Base-by-base conservation (phyloP, 2,888 invertebrate species). In the Oscheius sp. region DNA sequence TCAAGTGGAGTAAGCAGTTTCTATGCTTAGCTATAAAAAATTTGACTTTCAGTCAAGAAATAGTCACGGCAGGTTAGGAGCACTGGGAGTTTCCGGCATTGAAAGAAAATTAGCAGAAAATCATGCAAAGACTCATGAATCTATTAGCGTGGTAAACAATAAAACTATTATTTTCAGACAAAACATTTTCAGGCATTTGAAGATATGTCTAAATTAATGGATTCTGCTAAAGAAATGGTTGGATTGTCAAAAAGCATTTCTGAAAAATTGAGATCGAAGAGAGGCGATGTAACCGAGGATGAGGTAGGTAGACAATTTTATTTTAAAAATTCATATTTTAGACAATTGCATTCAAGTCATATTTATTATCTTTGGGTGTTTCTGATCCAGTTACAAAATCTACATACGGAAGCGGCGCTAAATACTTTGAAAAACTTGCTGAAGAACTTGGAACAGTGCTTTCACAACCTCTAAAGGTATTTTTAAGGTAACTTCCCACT, bases 161-260 rank as follows among this genome's bases (percentile, higher is more conserved):
- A 15, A 34, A 17, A 17, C n/a, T 5, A 46, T n/a, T 12, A 15
- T 46, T 45, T 63, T 23, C 15, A 45, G 6, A 23, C 20, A 39
- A 5, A 23, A 6, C 33, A 5, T 39, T 27, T 76, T 50, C 65
- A 83, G 78, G 97, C 98, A 1, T 98, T 99, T 89, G 92, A 96
- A 88, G 98, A 99, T 89, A 90, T 98, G 65, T 92, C 90, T 84
- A 93, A 94, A 83, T 90, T 98, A 2, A 98, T 99, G 93, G 91
- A 91, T 27, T 94, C 93, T 91, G 97, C 97, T 0, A 93, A 95
- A 87, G 96, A 97, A 80, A 98, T 98, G 98, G 97, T 98, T 48
- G 89, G 90, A 0, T 89, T 98, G 77, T 94, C 96, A 0, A 93
- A 93, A 87, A 92, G 91, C 78, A 96, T 98, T 83, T 94, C 96